Evolutionary conservation across 1,140 invertebrate genomes (phyloP).

Genomic region (Monomorium pharaonis): DNA sequence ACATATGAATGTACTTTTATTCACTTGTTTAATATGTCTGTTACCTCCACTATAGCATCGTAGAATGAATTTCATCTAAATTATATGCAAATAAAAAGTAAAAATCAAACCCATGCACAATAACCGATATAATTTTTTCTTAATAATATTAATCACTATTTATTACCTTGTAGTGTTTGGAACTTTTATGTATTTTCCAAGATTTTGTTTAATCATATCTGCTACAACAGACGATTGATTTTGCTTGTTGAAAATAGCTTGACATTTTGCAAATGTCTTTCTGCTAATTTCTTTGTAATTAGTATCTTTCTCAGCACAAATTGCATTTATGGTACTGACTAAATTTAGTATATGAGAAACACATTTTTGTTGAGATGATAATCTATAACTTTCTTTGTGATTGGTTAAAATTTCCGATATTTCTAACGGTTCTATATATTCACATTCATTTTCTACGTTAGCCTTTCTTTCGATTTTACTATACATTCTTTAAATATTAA

Average conservation of each 20-base stretch:
- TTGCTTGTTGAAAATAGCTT: conserved; percentile 22
- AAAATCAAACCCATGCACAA: neutral
- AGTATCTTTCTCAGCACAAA: neutral
- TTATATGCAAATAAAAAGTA: conserved; percentile 2
- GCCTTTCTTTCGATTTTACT: neutral
- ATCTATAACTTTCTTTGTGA: conserved; percentile 3
- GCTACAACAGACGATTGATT: conserved; percentile 10
- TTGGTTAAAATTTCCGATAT: conserved; percentile 7
- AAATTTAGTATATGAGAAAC: conserved; percentile 15
- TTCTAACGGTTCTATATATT: neutral
- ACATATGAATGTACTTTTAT: neutral
- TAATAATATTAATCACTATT: conserved; percentile 8
- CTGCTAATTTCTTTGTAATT: conserved; percentile 22
- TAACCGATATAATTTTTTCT: conserved; percentile 24
- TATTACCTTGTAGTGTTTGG: conserved; percentile 38
- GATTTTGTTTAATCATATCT: conserved; percentile 13
- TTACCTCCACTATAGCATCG: conserved; percentile 18
- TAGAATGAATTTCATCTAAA: conserved; percentile 51
- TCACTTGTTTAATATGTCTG: conserved; percentile 13
- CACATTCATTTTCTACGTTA: neutral
- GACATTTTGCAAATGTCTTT: conserved; percentile 16
- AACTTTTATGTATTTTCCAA: conserved; percentile 33
- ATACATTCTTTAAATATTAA: conserved; percentile 12
- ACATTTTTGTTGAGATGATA: conserved; percentile 13
- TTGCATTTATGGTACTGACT: neutral